These are phyloP conservation scores for Lagorchestes hirsutus DNA, from an alignment of 2,797 vertebrate genomes.

Conservation along the genomic window DNA sequence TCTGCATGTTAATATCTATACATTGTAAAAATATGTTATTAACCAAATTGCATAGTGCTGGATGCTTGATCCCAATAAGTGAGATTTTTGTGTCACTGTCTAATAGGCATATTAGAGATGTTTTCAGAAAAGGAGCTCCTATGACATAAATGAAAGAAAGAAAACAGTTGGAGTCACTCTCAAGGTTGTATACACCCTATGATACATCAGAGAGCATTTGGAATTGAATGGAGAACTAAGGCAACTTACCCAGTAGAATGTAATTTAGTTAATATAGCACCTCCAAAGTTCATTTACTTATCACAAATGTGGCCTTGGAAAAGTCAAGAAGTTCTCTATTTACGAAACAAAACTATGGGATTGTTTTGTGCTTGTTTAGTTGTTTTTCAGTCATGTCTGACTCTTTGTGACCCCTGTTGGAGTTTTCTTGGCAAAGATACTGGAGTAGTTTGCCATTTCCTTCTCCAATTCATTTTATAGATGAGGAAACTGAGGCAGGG, in stretches of 20 bases:
- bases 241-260: too few relatives aligned
- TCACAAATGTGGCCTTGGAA: neutral
- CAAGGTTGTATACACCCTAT: neutral
- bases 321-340: neutral
- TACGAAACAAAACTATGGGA: accelerated
- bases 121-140: slow-evolving; percentile 5
- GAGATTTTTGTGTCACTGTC: neutral
- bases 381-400: too few relatives aligned
- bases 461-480: too few relatives aligned
- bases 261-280: too few relatives aligned
- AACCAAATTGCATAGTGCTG: neutral
- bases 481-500: too few relatives aligned
- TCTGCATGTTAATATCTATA: slow-evolving; percentile 52
- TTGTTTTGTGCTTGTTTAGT: too few relatives aligned
- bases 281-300: accelerated
- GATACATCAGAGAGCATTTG: neutral
- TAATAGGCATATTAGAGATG: neutral
- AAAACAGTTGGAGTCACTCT: neutral
- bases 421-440: too few relatives aligned
- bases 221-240: accelerated
- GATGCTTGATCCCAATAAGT: neutral
- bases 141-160: neutral
- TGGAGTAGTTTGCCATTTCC: too few relatives aligned
- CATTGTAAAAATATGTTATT: slow-evolving; percentile 34
- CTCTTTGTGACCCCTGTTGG: too few relatives aligned